Conservation (phyloP, 1,140 invertebrate species). For the Aricia agestis region DNA sequence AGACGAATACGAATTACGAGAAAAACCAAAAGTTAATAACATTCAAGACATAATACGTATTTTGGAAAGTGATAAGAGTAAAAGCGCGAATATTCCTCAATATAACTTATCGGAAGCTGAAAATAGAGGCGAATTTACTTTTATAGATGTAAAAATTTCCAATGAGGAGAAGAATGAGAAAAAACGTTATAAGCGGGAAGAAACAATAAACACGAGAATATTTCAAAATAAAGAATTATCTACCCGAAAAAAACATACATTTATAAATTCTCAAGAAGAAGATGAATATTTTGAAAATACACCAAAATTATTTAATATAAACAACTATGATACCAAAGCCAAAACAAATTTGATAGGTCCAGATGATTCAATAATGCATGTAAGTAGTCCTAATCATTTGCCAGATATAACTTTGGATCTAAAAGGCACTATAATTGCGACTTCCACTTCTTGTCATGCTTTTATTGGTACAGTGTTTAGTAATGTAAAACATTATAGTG, state of each 20-base stretch:
- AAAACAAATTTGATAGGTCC: neutral
- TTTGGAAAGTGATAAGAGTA: conserved; percentile 39
- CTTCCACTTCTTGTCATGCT: conserved; percentile 55
- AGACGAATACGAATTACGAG: conserved; percentile 12
- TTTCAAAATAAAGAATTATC: neutral
- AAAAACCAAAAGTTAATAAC: conserved; percentile 48
- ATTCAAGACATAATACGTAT: conserved; percentile 63
- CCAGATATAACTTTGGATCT: conserved; percentile 50
- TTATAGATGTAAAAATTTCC: neutral
- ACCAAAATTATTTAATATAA: neutral
- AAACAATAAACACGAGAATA: neutral
- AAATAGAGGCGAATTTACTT: conserved; percentile 27
- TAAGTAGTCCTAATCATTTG: neutral
- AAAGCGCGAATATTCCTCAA: conserved; percentile 25
- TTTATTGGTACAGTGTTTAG: conserved; percentile 59
- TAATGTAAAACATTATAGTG: conserved; percentile 41
- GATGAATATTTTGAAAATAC: neutral
- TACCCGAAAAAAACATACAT: neutral
- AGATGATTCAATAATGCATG: neutral
- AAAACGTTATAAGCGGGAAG: neutral
- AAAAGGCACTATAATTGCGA: conserved; percentile 60
- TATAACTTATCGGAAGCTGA: conserved; percentile 46
- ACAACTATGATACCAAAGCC: neutral
- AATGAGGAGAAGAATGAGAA: neutral
- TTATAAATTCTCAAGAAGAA: neutral